Evolutionary conservation across 2,888 invertebrate genomes (phyloP), one percentile per base, ranked within the genome.

Genomic region (Metopia argyrocephala): DNA sequence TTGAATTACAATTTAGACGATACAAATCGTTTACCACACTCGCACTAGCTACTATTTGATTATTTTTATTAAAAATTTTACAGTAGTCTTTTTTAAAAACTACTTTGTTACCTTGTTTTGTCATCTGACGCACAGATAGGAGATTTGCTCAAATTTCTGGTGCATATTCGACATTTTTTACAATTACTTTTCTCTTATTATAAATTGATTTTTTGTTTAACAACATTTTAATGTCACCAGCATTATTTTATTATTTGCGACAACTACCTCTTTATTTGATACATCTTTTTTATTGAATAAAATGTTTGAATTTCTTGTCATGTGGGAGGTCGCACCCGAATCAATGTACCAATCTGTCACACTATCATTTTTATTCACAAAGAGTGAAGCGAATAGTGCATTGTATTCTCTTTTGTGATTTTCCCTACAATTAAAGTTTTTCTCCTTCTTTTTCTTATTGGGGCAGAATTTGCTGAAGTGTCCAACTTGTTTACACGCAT

Each of bases 101-200:
- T 18, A 28, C 38, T 1, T 38, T 38, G 38, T 38, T 38, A 12
- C 38, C 38, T 7, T 38, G 7, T 38, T 38, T 48, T 3, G 62
- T 62, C 2, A 62, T 62, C 18, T 62, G 46, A 5, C 62, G 48
- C 15, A 62, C 12, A 20, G 61, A 62, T 20, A 46, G 61, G 12
- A 62, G 23, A 62, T 23, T 45, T 38, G 38, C 61, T 20, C 38
- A 46, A 23, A 18, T 46, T 5, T 62, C 15, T 12, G 61, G 61
- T 20, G 46, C 45, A 38, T 15, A 38, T 12, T 15, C 9, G 9
- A n/a, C n/a, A n/a, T n/a, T n/a, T n/a, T n/a, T n/a, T n/a, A n/a
- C n/a, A n/a, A n/a, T n/a, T n/a, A n/a, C 15, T 38, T 38, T 7
- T 12, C 38, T 12, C 18, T 15, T 46, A n/a, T 0, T 5, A 46